These are phyloP conservation scores for Paracanthobrama guichenoti DNA, from an alignment of 2,113 vertebrate genomes.

Conservation along the genomic window DNA sequence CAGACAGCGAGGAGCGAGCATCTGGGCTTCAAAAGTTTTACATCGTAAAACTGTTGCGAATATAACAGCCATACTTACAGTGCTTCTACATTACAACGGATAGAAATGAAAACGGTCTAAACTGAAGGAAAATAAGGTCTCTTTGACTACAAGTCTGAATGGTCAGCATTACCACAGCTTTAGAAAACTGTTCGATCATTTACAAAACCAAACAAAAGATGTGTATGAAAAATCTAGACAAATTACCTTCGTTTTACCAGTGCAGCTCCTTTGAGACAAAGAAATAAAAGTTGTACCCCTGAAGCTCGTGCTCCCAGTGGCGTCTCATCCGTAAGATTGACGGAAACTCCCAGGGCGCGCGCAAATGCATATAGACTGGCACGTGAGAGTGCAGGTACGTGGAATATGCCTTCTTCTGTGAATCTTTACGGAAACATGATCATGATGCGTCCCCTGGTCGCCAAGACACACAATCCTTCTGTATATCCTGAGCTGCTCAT, in stretches of 20 bases:
- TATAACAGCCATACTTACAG: neutral
- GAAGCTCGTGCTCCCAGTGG: neutral
- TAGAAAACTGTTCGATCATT: neutral
- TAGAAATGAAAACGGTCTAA: neutral
- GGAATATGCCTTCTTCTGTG: neutral
- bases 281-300: constrained; percentile 22
- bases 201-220: neutral
- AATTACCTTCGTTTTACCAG: constrained; percentile 18
- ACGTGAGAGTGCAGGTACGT: neutral
- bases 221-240: neutral
- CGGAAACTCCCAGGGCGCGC: constrained; percentile 13
- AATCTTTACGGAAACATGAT: neutral
- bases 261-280: neutral
- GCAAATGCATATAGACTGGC: neutral
- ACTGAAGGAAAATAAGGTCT: neutral
- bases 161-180: neutral
- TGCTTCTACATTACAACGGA: neutral
- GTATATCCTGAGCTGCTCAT: neutral
- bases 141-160: neutral
- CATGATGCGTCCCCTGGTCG: neutral
- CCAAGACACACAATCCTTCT: constrained; percentile 4
- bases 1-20: neutral
- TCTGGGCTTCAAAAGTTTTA: constrained; percentile 1
- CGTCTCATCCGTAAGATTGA: constrained; percentile 14
- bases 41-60: neutral